Evolutionary conservation across 1,140 invertebrate species (phyloP).

Genomic region (Pollicipes pollicipes): DNA sequence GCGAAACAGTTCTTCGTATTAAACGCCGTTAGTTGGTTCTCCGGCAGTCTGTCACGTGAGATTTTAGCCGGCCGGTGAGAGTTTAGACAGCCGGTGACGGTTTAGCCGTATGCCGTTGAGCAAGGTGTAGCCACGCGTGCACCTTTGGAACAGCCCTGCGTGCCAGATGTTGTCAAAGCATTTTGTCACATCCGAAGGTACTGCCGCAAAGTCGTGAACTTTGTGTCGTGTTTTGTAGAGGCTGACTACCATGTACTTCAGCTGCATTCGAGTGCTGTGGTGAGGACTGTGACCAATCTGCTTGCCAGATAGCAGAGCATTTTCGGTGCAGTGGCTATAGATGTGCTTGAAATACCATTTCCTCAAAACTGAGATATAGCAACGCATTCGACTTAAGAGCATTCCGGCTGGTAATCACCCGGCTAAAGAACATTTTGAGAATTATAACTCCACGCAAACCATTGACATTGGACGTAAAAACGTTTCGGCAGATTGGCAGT

Average conservation of each 20-base stretch:
- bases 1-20: neutral
- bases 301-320: neutral
- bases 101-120: neutral
- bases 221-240: constrained; percentile 3
- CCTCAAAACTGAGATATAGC: too few relatives aligned
- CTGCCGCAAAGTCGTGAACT: neutral
- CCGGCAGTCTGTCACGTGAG: neutral
- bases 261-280: neutral
- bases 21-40: neutral
- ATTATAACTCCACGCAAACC: too few relatives aligned
- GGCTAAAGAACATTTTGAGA: too few relatives aligned
- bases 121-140: neutral
- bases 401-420: too few relatives aligned
- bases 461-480: too few relatives aligned
- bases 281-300: neutral
- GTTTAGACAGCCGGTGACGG: too few relatives aligned
- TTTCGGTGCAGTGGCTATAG: neutral
- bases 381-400: too few relatives aligned
- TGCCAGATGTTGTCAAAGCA: constrained; percentile 1
- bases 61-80: too few relatives aligned
- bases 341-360: neutral
- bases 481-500: too few relatives aligned
- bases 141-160: neutral
- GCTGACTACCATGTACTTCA: neutral
- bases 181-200: neutral